A percentile compares a stretch with the other conserved stretches of the same genome.
These are phyloP conservation scores for Pseudoatta argentina DNA, from an alignment of 1,140 invertebrate species.

Conservation along the genomic window DNA sequence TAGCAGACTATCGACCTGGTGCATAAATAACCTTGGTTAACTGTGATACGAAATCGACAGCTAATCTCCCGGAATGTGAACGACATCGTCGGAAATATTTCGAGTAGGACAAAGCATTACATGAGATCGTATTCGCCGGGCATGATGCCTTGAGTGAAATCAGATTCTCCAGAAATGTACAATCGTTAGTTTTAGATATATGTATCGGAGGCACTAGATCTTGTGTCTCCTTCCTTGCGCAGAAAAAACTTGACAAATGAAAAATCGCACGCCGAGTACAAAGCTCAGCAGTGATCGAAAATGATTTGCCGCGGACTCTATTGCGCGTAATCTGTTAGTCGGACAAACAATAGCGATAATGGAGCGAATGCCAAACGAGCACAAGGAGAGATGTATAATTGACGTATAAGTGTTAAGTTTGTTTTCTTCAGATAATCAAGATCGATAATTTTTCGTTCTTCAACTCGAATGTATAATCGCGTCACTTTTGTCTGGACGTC, in stretches of 20 bases:
- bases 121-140: conserved; percentile 1
- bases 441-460: conserved; percentile 30
- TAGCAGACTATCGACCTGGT: conserved; percentile 86
- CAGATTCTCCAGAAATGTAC: conserved; percentile 78
- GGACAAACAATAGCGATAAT: conserved; percentile 28
- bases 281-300: background rate
- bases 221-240: conserved; percentile 1
- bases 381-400: conserved; percentile 3
- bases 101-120: background rate
- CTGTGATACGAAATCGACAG: conserved; percentile 81
- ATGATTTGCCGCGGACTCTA: conserved; percentile 23
- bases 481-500: conserved; percentile 25
- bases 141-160: conserved; percentile 38
- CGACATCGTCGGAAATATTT: conserved; percentile 34
- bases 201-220: conserved; percentile 14
- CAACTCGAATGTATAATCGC: background rate
- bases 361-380: conserved; percentile 7
- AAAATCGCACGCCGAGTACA: background rate
- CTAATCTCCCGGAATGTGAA: background rate
- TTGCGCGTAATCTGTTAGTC: conserved; percentile 27
- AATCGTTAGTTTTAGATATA: conserved; percentile 81
- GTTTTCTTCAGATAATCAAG: conserved; percentile 21
- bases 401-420: background rate
- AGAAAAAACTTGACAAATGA: background rate
- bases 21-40: conserved; percentile 79